phyloP scores from a whole-genome alignment of 1,140 invertebrate genomes.

The Mya arenaria region DNA sequence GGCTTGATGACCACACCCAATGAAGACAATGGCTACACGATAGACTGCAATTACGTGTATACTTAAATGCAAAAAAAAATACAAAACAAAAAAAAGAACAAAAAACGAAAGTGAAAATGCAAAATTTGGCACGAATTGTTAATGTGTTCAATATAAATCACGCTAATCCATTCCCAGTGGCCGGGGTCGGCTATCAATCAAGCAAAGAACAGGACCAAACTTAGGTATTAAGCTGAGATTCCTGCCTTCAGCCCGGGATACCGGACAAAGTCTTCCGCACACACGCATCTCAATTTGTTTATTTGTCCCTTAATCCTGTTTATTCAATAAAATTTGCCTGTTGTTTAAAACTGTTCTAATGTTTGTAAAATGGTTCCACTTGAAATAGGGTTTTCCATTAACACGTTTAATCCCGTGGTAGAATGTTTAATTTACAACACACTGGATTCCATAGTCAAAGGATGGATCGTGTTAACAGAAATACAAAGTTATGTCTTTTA shows the following conservation, averaged over 20 bases:
- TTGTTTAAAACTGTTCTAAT: constrained; percentile 53
- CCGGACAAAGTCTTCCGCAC: constrained; percentile 27
- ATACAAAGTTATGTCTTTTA: constrained; percentile 52
- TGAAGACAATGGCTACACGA: too few species aligned
- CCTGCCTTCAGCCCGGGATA: constrained; percentile 27
- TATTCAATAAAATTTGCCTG: constrained; percentile 46
- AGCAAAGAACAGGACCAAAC: constrained; percentile 4
- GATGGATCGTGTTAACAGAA: constrained; percentile 26
- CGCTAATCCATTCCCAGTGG: too few species aligned
- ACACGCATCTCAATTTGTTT: constrained; percentile 52
- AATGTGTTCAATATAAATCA: too few species aligned
- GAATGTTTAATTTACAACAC: background rate
- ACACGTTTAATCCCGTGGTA: constrained; percentile 25
- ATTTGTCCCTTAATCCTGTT: constrained; percentile 58
- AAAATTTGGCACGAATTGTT: too few species aligned
- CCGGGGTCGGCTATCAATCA: constrained; percentile 38
- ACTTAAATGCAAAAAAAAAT: too few species aligned
- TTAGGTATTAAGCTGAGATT: constrained; percentile 40
- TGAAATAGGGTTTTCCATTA: constrained; percentile 32
- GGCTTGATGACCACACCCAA: too few species aligned
- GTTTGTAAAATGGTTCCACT: constrained; percentile 52
- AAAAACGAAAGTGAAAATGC: too few species aligned
- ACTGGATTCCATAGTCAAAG: background rate
- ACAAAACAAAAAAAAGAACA: too few species aligned
- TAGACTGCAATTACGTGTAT: too few species aligned